phyloP scores from a whole-genome alignment of 2,113 vertebrate genomes.

The Alethe castanea region DNA sequence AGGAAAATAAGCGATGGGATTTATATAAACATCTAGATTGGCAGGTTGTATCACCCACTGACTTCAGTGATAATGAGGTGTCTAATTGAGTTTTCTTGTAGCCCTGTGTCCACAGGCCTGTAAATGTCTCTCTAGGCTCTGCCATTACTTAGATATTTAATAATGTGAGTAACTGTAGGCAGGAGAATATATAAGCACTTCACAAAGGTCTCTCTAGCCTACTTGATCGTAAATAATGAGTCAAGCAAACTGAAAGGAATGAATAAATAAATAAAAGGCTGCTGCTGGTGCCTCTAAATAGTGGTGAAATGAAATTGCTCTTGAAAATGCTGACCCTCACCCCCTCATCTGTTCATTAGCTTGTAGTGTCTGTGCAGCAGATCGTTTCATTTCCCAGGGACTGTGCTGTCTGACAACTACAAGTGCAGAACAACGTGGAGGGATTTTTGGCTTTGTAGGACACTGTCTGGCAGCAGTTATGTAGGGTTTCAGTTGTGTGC shows the following conservation, averaged over 20 bases:
- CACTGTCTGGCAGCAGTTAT: neutral
- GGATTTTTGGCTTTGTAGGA: neutral
- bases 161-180: fast-evolving
- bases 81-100: neutral
- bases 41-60: neutral
- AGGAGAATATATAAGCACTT: neutral
- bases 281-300: neutral
- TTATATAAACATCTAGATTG: neutral
- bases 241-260: neutral
- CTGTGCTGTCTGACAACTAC: neutral
- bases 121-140: neutral
- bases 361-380: neutral
- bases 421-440: neutral
- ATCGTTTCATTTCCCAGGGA: neutral
- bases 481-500: neutral
- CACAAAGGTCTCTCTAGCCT: neutral
- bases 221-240: neutral
- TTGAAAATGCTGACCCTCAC: neutral
- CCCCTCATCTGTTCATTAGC: neutral
- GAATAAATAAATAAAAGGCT: neutral
- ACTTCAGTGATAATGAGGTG: neutral
- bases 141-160: neutral
- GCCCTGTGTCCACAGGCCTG: neutral
- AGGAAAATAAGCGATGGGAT: neutral
- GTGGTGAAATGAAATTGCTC: neutral